Conservation (phyloP, 2,113 vertebrate genomes). For the Ascaphus truei region DNA sequence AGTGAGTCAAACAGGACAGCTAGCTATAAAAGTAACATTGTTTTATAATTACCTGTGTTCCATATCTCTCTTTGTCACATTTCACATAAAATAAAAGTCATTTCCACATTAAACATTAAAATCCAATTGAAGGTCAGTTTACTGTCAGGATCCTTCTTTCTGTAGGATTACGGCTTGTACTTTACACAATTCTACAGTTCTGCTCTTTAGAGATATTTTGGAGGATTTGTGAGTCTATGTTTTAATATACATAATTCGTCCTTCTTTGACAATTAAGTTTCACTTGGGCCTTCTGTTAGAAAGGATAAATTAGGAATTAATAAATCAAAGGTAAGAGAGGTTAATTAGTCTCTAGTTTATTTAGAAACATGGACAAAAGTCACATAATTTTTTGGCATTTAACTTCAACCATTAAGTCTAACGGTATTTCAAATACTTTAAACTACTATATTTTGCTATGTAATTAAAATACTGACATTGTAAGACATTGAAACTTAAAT, state of each 20-base stretch:
- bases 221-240: constrained; percentile 9
- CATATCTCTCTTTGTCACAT: constrained; percentile 25
- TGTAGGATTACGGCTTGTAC: constrained; percentile 6
- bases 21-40: neutral
- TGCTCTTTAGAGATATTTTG: constrained; percentile 15
- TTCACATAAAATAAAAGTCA: constrained; percentile 14
- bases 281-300: constrained; percentile 1
- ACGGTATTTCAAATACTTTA: too few relatives aligned
- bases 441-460: too few relatives aligned
- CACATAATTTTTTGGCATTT: neutral
- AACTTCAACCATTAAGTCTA: neutral
- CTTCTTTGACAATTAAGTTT: constrained; percentile 1
- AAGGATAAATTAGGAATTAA: constrained; percentile 23
- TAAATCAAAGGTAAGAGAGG: constrained; percentile 17
- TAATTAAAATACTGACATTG: too few relatives aligned
- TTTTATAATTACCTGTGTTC: constrained; percentile 4
- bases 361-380: neutral
- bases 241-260: neutral
- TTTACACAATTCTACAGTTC: neutral
- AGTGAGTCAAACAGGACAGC: neutral
- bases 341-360: constrained; percentile 24
- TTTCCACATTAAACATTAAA: constrained; percentile 21
- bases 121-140: constrained; percentile 22
- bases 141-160: neutral
- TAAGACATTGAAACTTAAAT: too few relatives aligned